Base-by-base conservation (phyloP, 2,113 vertebrate species). In the Psammodynastes pulverulentus region DNA sequence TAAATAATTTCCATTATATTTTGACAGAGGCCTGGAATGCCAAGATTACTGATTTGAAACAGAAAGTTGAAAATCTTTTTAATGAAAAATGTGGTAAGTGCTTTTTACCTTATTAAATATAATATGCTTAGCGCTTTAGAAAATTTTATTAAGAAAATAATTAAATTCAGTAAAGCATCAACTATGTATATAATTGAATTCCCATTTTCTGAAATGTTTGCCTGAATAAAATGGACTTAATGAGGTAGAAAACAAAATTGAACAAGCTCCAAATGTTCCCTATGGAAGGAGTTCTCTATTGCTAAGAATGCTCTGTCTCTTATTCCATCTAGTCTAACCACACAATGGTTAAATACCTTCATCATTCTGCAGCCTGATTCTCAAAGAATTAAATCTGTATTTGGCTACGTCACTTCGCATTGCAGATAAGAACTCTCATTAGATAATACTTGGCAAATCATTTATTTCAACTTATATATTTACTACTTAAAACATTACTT, bases 71-170 rank as follows among this genome's bases (percentile, higher is more conserved):
- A 93, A 96, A 96, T 53, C 97, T 98, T 48, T 98, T 98, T 90
- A 97, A 96, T 95, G 97, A 98, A 94, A 98, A 98, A 95, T 98
- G 98, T 12, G 97, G 98, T 98, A 96, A 95, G 97, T 96, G 88
- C 89, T 15, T 19, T 21, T 86, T 86, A 2, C 26, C 93, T 86
- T 89, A 86, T 34, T 53, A 48, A 67, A 45, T 29, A 19, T 39
- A 88, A 85, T 56, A 12, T 15, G 72, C 51, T 79, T 89, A 58
- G 3, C 89, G 29, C 52, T 53, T 90, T 19, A 62, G 34, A 67
- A 2, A n/a, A 67, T 5, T 15, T 86, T 48, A 39, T 58, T 56
- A 46, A 4, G 43, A 90, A 43, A 45, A 79, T 51, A 90, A 46
- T 5, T 56, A 23, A 54, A 46, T 46, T 56, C 53, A 58, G 23